A percentile compares a stretch with the other conserved stretches of the same genome.
phyloP scores from a whole-genome alignment of 2,888 invertebrate genomes.

The Tipula helvola region DNA sequence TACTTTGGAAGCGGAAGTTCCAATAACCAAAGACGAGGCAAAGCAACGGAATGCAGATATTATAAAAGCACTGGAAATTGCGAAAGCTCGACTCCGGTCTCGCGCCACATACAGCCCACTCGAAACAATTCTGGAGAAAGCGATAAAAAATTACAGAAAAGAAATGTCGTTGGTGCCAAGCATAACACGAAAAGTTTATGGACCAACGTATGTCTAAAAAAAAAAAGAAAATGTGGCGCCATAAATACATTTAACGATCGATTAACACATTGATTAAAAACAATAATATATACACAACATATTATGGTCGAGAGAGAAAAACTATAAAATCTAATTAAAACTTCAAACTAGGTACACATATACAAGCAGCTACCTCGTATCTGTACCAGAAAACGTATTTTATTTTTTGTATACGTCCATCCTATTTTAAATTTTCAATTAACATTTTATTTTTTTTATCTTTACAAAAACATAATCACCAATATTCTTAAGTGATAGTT shows the following conservation, averaged over 20 bases:
- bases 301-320: background rate
- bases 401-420: too few species aligned
- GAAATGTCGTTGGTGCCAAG: conserved; percentile 19
- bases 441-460: background rate
- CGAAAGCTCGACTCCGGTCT: conserved; percentile 41
- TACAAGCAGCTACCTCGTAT: background rate
- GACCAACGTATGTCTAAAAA: background rate
- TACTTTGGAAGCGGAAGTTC: conserved; percentile 16
- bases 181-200: background rate
- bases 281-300: background rate
- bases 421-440: background rate
- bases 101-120: conserved; percentile 43
- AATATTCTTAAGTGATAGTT: background rate
- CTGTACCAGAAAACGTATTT: too few species aligned
- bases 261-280: background rate
- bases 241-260: background rate
- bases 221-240: background rate
- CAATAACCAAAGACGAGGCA: conserved; percentile 32
- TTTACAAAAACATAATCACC: background rate
- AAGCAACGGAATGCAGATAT: conserved; percentile 33
- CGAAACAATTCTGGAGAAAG: conserved; percentile 32
- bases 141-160: conserved; percentile 27
- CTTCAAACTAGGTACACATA: background rate
- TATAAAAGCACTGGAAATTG: conserved; percentile 38
- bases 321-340: background rate